Base-by-base conservation (phyloP, 2,797 vertebrate genomes). In the Meda fulgida region DNA sequence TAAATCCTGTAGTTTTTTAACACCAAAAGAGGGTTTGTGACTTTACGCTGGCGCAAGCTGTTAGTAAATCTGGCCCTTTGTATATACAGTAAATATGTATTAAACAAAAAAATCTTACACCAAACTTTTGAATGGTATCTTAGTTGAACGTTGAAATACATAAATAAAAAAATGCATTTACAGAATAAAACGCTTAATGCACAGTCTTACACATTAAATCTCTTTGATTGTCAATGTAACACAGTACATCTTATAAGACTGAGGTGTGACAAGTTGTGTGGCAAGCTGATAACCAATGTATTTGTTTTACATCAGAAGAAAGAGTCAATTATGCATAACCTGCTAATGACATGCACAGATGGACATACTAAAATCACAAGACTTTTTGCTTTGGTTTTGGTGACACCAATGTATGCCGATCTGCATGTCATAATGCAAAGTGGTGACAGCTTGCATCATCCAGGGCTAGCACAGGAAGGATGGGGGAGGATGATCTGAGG, bases 401-500 rank as follows among this genome's bases (percentile, higher is more conserved):
- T 69, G 38, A 80, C 58, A 80, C 77, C 21, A 84, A 53, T 31
- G 26, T 40, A 77, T 65, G 55, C 65, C 46, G 51, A 81, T 82
- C 72, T 31, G 81, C 34, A 85, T 78, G 48, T 78, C 69, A 48
- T 31, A 84, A 83, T 76, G 77, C 53, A 82, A 79, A 60, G 40
- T 66, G 23, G 66, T 85, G 67, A 77, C 3, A 31, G n/a, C 46
- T 53, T 7, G 78, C 46, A 83, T 84, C 82, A 58, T 84, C 73
- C 76, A 70, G n/a, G 48, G 29, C 58, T 71, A 5, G 51, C 36
- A 67, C 67, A 51, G 43, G 58, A 80, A 80, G 48, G 78, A 78
- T n/a, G 66, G 63, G 67, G 84, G 78, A 84, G 83, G 63, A 86
- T 80, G 53, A 86, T 80, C 75, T 67, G 77, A 80, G 78, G 71